Evolutionary conservation across 92 coral and sea anemone species (phyloP), one percentile per base, ranked within the genome.

Genomic region (Zoanthus solanderi): DNA sequence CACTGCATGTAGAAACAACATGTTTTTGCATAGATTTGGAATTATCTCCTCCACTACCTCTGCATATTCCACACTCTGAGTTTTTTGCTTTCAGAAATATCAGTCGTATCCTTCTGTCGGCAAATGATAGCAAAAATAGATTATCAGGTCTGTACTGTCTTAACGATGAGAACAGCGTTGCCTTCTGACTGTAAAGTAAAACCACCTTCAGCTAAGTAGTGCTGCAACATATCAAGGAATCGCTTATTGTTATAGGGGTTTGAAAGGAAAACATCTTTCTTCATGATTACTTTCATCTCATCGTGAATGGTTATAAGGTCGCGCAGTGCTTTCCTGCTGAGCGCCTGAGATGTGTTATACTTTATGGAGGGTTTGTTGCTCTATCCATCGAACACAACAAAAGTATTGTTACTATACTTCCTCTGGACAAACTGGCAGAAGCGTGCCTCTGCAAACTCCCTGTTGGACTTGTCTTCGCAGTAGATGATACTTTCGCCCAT

Each of bases 321-420:
- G 72, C 83, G 2, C 80, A 72, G 9, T 15, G 54, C 81, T 85
- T 85, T 63, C 73, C 88, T 23, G 72, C 82, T 72, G 82, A 71
- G 79, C 88, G 69, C 52, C 46, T 28, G 71, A 16, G 81, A 15
- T 85, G 81, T 4, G 71, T 73, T 47, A 83, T 63, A 16, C 58
- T 44, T 42, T 83, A 78, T 83, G 47, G 87, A 69, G 77, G 87
- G 29, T n/a, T 83, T n/a, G 44, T 72, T 85, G 83, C 29, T 42
- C 4, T 85, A 85, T 72, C 88, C 81, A 15, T 73, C 88, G 52
- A 85, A 85, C 81, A 85, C 83, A 0, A 85, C 81, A n/a, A 9
- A n/a, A 0, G 42, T 37, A 6, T 65, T 78, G 78, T 83, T 68
- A 12, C 87, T 37, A 11, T 45, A 83, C 18, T 11, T 83, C 28